Evolutionary conservation across 1,140 invertebrate genomes (phyloP), one percentile per base, ranked within the genome.

Genomic region (Ips nitidus): DNA sequence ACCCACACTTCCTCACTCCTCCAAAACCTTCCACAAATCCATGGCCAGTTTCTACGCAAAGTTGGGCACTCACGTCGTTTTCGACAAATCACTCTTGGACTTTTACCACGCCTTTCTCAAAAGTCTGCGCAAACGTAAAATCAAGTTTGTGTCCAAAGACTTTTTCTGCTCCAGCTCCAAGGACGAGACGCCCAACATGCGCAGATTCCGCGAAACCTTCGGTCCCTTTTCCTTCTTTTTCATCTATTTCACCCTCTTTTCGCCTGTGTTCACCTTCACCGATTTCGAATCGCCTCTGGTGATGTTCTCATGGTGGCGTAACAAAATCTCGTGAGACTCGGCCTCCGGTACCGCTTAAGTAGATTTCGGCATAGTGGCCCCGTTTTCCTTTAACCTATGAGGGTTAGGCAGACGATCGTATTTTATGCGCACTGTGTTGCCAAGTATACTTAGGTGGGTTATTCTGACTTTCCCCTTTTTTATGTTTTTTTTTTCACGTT

Each of bases 251-350:
- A 81, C 66, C 76, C 80, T 62, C 76, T 85, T 56, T 73, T 82
- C 63, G 74, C 80, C 61, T 62, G 81, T 67, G 76, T 85, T 71
- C 80, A 82, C 65, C 71, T 84, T 73, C 75, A 83, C 71, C 80
- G 83, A 76, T 82, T 84, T 76, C 80, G 76, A 73, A 47, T 81
- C 82, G 74, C 83, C 85, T 57, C 84, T 85, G 75, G 84, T 88
- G 78, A 82, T 87, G 75, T 87, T 86, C 77, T 86, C 84, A 7
- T 88, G 87, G 86, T 88, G 87, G 87, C 84, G 86, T 42, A 87
- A 88, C 60, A 88, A 88, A 79, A 88, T 88, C 71, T 88, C 87
- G 84, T 88, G 87, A 88, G 79, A 74, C 38, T 74, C 53, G 65
- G 71, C 70, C n/a, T 7, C 56, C 69, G 74, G 74, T 60, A 73